These are phyloP conservation scores for Hucho hucho DNA, from an alignment of 2,113 vertebrate genomes.

Conservation along the genomic window DNA sequence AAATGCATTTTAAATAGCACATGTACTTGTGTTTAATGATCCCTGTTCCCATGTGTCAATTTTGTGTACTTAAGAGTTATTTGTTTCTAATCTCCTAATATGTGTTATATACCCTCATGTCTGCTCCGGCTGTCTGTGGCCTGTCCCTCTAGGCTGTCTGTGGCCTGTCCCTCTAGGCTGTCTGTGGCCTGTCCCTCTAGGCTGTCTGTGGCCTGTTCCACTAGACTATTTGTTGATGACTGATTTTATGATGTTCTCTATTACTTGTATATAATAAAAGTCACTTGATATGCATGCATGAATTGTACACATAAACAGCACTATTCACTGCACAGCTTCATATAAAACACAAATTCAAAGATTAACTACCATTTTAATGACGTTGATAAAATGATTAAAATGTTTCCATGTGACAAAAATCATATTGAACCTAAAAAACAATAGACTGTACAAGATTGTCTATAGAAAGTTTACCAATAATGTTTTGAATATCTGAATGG, in stretches of 20 bases:
- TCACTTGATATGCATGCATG: too few relatives aligned
- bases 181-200: too few relatives aligned
- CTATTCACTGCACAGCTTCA: neutral
- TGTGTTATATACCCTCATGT: neutral
- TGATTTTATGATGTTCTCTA: too few relatives aligned
- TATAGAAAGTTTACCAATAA: slow-evolving; percentile 70
- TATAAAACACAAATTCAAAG: slow-evolving; percentile 9
- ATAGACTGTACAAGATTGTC: slow-evolving; percentile 77
- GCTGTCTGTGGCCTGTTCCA: too few relatives aligned
- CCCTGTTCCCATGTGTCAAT: neutral
- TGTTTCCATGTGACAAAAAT: slow-evolving; percentile 47
- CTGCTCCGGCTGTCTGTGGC: neutral
- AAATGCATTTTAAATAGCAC: neutral
- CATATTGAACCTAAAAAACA: slow-evolving; percentile 63
- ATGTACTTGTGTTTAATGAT: neutral
- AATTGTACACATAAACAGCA: neutral
- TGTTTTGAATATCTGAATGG: slow-evolving; percentile 60
- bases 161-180: too few relatives aligned
- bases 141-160: too few relatives aligned
- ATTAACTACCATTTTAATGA: slow-evolving; percentile 69
- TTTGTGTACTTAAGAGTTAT: neutral
- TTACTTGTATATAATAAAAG: too few relatives aligned
- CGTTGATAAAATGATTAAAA: slow-evolving; percentile 70
- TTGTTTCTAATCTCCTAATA: neutral
- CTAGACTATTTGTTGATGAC: too few relatives aligned